Percentiles rank a stretch among this genome's conserved stretches.
These are phyloP conservation scores for Valencia hispanica DNA, from an alignment of 2,797 vertebrate species.

Conservation along the genomic window DNA sequence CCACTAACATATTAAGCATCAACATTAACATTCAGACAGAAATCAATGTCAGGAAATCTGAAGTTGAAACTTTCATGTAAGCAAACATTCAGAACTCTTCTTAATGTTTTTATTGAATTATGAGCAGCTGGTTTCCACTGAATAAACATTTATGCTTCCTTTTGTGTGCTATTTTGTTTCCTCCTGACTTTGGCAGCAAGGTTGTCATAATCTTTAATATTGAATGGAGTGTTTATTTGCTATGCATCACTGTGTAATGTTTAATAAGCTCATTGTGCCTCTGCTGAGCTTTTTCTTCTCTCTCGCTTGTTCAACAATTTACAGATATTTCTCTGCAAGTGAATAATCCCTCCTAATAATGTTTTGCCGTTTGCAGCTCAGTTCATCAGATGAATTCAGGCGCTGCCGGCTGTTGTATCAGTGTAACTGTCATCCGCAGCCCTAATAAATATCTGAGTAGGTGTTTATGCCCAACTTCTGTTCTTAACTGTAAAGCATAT, in stretches of 20 bases:
- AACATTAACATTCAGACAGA: neutral
- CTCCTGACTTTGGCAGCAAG: neutral
- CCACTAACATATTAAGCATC: neutral
- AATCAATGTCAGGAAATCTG: neutral
- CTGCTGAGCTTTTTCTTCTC: conserved; percentile 1
- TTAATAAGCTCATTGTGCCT: conserved; percentile 25
- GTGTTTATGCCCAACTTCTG: conserved; percentile 8
- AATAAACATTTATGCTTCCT: neutral
- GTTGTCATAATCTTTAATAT: conserved; percentile 24
- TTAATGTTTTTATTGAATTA: neutral
- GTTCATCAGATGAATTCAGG: conserved; percentile 25
- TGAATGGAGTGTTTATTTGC: conserved; percentile 32
- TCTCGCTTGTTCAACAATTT: conserved; percentile 16
- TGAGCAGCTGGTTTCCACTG: neutral
- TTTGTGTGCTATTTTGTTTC: neutral
- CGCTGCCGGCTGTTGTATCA: conserved; percentile 12
- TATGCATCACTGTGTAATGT: conserved; percentile 9
- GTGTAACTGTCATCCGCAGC: conserved; percentile 7
- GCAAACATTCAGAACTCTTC: neutral
- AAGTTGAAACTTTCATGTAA: neutral
- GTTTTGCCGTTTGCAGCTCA: conserved; percentile 12
- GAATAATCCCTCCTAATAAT: conserved; percentile 26
- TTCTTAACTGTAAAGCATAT: neutral
- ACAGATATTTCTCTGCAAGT: conserved; percentile 16
- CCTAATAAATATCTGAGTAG: conserved; percentile 9